Base-by-base conservation (phyloP, 2,797 vertebrate genomes). In the Vultur gryphus region DNA sequence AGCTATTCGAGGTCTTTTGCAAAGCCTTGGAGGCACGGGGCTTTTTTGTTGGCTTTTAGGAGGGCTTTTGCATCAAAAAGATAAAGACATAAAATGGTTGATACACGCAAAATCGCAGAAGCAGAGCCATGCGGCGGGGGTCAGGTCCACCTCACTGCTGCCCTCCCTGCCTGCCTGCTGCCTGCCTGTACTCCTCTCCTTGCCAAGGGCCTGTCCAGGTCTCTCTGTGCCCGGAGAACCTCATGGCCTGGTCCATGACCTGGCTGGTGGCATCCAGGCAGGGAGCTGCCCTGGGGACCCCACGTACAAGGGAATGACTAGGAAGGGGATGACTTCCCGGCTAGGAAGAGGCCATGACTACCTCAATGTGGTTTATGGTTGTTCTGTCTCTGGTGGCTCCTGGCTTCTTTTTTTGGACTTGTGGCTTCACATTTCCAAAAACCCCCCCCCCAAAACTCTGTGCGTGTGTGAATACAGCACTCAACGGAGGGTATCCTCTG, bases 301-400 rank as follows among this genome's bases (percentile, higher is more conserved):
- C 8, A 3, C 1, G 6, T 26, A 24, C 0, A 0, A 59, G n/a
- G 25, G 66, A 43, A 41, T 37, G 16, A 28, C 28, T 29, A 33
- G 51, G 52, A 49, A 39, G 31, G 31, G 24, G 7, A 9, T 29
- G 61, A 28, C 19, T 44, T 66, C 18, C 10, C 18, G 0, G 3
- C 13, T 2, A 3, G 37, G 41, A 39, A 57, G 28, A 69, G 21
- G 6, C 2, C 1, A 11, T 13, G 8, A 13, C 16, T 65, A 2
- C 19, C 1, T 6, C 6, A 2, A 16, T 44, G 43, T 26, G 7
- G 41, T 87, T 75, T 33, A 24, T 16, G 43, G n/a, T 64, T 69
- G 20, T 89, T 81, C 33, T 52, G n/a, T 52, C 52, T 41, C 37
- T 83, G 29, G 51, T 85, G 84, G 52, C 37, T 43, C 28, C 73